A percentile compares a stretch with the other conserved stretches of the same genome.
Conservation (phyloP, 2,888 invertebrate genomes). For the Ormyrus labotus region DNA sequence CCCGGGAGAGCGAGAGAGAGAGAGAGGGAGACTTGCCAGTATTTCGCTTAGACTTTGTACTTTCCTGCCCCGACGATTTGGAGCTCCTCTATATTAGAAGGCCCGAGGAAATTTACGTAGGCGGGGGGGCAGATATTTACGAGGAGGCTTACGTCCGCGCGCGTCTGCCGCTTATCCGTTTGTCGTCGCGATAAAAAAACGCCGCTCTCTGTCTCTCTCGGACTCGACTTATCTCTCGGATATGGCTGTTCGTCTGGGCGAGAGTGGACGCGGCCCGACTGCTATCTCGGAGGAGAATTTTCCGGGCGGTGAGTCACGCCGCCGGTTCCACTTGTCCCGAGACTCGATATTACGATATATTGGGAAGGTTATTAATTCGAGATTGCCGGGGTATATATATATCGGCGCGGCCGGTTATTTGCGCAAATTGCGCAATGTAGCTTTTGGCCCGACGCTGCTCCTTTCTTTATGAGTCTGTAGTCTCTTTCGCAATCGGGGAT, state of each 20-base stretch:
- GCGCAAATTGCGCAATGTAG: conserved; percentile 14
- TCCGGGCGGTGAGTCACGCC: conserved; percentile 24
- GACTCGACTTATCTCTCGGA: conserved; percentile 7
- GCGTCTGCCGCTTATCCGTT: not conserved
- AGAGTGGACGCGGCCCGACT: not conserved
- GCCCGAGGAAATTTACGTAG: conserved; percentile 16
- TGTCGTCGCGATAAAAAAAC: not conserved
- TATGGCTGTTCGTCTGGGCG: conserved; percentile 13
- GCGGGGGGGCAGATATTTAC: not conserved
- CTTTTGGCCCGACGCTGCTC: not conserved
- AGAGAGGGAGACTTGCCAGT: not conserved
- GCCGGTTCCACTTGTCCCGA: not conserved
- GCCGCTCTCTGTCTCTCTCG: too few species aligned
- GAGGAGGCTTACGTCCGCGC: not conserved
- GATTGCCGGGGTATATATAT: conserved; percentile 13
- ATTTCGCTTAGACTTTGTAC: conserved; percentile 25
- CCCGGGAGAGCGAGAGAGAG: not conserved
- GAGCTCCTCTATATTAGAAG: not conserved
- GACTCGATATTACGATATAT: not conserved
- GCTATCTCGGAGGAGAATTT: conserved; percentile 13
- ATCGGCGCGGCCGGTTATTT: conserved; percentile 5
- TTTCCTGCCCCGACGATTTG: not conserved
- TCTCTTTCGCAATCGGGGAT: too few species aligned
- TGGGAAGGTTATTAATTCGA: conserved; percentile 22
- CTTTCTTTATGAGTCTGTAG: not conserved